Base-by-base conservation (phyloP, 2,113 vertebrate species). In the Xerus inauris region DNA sequence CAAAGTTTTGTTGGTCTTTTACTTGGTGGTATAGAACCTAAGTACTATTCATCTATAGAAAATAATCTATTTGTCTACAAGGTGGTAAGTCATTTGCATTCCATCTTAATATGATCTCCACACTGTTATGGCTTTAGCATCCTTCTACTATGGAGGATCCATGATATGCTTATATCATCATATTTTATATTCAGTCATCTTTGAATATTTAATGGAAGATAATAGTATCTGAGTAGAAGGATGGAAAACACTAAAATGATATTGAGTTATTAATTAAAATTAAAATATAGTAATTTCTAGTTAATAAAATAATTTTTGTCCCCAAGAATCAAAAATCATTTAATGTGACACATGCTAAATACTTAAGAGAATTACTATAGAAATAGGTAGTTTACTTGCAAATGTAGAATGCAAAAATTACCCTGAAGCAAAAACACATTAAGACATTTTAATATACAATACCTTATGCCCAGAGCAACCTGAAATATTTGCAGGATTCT, bases 251-350 rank as follows among this genome's bases (percentile, higher is more conserved):
- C 2, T 30, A 26, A 88, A 84, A 88, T 59, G 84, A 88, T 91
- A 93, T 94, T 91, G 64, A 91, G 84, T 11, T 17, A 40, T 88
- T 26, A 91, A 51, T 71, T 94, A 59, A 10, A 83, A 49, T 17
- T 72, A 16, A 84, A 84, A 84, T 65, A 67, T 42, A 77, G 17
- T n/a, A 91, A 72, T 51, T 65, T 72, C 26, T 8, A 57, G n/a
- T 30, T 87, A 83, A 77, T 62, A 45, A 5, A 83, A 69, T 93
- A 40, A 49, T 84, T 93, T 77, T 42, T 73, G n/a, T 24, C 35
- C 19, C 35, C 30, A 77, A 22, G 35, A 84, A 38, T 75, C 11
- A 83, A 94, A 93, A 95, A 32, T 89, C 12, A 72, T 65, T 95
- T 51, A 83, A 12, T 65, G 22, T 84, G 45, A 72, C 5, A 87